Percentiles rank a stretch among this genome's conserved stretches.
Evolutionary conservation across 2,888 invertebrate genomes (phyloP).

Genomic region (Agrenia bidenticulata): DNA sequence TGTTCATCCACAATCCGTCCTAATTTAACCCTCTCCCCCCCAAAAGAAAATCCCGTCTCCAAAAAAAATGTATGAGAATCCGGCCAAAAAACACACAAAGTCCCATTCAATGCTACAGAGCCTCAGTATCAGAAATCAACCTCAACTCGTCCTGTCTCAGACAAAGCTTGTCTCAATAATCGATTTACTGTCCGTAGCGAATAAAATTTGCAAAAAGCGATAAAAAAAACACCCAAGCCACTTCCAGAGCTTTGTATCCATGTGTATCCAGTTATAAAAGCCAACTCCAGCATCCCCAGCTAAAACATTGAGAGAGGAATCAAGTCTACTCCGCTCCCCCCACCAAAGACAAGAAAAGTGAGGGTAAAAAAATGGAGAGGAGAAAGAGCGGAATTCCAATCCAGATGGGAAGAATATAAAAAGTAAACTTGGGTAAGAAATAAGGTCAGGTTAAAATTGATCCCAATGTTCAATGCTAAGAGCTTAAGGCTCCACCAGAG

Average conservation of each 20-base stretch:
- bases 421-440: constrained; percentile 4
- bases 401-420: constrained; percentile 8
- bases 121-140: background rate
- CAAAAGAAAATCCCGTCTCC: no score
- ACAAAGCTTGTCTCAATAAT: background rate
- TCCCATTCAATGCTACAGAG: background rate
- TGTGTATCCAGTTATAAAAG: no score
- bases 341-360: no score
- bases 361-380: no score
- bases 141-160: background rate
- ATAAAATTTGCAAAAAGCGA: constrained; percentile 5
- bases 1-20: background rate
- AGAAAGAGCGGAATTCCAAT: background rate
- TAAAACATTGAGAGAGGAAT: background rate
- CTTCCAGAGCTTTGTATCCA: background rate
- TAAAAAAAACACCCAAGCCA: constrained; percentile 9
- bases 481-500: no score
- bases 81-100: background rate
- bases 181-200: constrained; percentile 8
- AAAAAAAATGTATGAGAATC: no score
- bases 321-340: no score
- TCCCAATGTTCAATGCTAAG: background rate
- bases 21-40: background rate
- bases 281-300: background rate
- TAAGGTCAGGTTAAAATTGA: constrained; percentile 15